Evolutionary conservation across 1,140 invertebrate genomes (phyloP).

Genomic region (Eumeta japonica): DNA sequence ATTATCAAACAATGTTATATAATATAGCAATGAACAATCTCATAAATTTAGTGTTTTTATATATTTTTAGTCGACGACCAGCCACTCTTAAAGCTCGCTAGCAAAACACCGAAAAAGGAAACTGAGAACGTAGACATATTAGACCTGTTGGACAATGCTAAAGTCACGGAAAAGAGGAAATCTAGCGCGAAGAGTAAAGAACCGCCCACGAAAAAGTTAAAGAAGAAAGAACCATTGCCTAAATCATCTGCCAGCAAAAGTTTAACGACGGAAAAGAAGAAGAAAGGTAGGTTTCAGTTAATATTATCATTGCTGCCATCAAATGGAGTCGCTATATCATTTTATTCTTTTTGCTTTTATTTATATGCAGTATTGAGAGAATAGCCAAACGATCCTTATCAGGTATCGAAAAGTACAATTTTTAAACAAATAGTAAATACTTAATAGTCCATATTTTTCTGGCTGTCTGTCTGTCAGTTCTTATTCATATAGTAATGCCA

Average conservation of each 20-base stretch:
- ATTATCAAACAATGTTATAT: too few relatives aligned
- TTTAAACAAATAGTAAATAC: neutral
- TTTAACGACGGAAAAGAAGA: conserved; percentile 33
- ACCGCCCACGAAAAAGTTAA: conserved; percentile 25
- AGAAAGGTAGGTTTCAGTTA: conserved; percentile 41
- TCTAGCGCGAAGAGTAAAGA: conserved; percentile 24
- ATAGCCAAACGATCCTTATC: neutral
- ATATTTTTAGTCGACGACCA: conserved; percentile 35
- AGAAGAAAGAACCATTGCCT: conserved; percentile 19
- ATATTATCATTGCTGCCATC: conserved; percentile 1
- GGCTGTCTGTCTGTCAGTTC: too few relatives aligned
- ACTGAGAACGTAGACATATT: conserved; percentile 33
- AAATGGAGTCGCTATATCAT: conserved; percentile 9
- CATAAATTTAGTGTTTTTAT: too few relatives aligned
- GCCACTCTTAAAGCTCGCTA: conserved; percentile 36
- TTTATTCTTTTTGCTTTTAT: neutral
- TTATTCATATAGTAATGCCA: too few relatives aligned
- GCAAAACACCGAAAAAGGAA: conserved; percentile 41
- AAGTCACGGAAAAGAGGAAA: conserved; percentile 31
- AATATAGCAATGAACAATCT: too few relatives aligned
- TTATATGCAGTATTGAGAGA: neutral
- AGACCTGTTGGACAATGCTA: conserved; percentile 33
- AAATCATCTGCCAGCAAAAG: conserved; percentile 27
- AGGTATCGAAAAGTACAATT: neutral
- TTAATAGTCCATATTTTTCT: too few relatives aligned